Percentiles rank a stretch among this genome's conserved stretches.
phyloP scores from a whole-genome alignment of 2,888 invertebrate genomes.

The Ochropleura plecta region DNA sequence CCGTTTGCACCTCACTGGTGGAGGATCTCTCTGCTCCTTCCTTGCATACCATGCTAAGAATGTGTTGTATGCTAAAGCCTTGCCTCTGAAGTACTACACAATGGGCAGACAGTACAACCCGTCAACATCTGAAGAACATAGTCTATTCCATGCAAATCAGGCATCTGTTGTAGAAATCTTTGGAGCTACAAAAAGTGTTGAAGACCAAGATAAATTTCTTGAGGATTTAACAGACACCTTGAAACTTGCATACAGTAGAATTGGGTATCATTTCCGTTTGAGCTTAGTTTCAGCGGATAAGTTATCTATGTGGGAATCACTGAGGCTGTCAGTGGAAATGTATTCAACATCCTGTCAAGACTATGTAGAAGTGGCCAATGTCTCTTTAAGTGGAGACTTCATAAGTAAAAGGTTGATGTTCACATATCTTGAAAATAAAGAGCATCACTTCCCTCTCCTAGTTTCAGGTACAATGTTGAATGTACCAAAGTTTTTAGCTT shows the following conservation, averaged over 20 bases:
- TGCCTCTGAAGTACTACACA: slow-evolving; percentile 93
- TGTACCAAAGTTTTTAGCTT: slow-evolving; percentile 94
- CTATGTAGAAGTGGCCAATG: slow-evolving; percentile 94
- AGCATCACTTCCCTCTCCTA: slow-evolving; percentile 91
- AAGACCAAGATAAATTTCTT: slow-evolving; percentile 89
- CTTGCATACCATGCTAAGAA: slow-evolving; percentile 94
- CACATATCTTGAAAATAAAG: slow-evolving; percentile 91
- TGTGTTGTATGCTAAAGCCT: slow-evolving; percentile 89
- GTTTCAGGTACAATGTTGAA: slow-evolving; percentile 94
- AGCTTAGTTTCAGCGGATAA: slow-evolving; percentile 91
- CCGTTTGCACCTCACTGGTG: slow-evolving; percentile 94
- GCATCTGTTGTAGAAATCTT: slow-evolving; percentile 93
- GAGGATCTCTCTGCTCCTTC: slow-evolving; percentile 93
- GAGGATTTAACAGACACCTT: slow-evolving; percentile 89
- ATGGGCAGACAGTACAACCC: slow-evolving; percentile 93
- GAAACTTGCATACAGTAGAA: slow-evolving; percentile 91
- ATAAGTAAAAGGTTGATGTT: slow-evolving; percentile 95
- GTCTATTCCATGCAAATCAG: slow-evolving; percentile 93
- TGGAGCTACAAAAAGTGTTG: slow-evolving; percentile 87
- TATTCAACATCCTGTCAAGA: slow-evolving; percentile 92
- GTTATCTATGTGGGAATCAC: slow-evolving; percentile 92
- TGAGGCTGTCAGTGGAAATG: slow-evolving; percentile 93
- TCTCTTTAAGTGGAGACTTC: slow-evolving; percentile 93
- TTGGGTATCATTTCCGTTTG: slow-evolving; percentile 93
- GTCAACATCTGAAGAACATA: slow-evolving; percentile 79